Percentiles rank a stretch among this genome's conserved stretches.
Evolutionary conservation across 2,888 invertebrate species (phyloP).

Genomic region (Lasioglossum zephyrum): DNA sequence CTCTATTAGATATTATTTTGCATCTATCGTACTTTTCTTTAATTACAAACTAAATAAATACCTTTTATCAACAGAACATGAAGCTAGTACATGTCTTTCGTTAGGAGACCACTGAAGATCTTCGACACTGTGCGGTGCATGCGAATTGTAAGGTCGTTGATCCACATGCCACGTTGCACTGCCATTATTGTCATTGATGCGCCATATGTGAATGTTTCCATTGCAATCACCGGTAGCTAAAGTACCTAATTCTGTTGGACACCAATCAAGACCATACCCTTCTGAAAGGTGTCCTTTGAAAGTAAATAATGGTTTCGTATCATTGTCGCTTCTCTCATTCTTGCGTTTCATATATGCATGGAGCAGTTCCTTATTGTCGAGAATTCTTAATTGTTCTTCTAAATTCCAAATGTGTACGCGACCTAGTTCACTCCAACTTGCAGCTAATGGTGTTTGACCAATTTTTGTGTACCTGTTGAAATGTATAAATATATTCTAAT

Average conservation of each 20-base stretch:
- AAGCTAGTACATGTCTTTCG: slow-evolving; percentile 94
- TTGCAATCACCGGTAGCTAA: slow-evolving; percentile 97
- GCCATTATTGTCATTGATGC: slow-evolving; percentile 89
- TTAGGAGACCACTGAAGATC: slow-evolving; percentile 99
- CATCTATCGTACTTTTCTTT: background rate
- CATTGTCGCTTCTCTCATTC: slow-evolving; percentile 85
- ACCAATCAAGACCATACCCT: slow-evolving; percentile 98
- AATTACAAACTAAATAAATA: slow-evolving; percentile 67
- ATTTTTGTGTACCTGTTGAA: slow-evolving; percentile 86
- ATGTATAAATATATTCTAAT: slow-evolving; percentile 17
- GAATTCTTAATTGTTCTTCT: slow-evolving; percentile 91
- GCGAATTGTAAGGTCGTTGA: slow-evolving; percentile 94
- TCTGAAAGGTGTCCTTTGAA: slow-evolving; percentile 97
- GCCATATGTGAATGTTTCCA: slow-evolving; percentile 97
- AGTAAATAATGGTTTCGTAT: slow-evolving; percentile 90
- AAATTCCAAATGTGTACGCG: slow-evolving; percentile 97
- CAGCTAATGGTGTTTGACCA: slow-evolving; percentile 90
- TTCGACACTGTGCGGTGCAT: slow-evolving; percentile 95
- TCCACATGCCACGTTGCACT: slow-evolving; percentile 92
- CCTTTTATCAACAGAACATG: slow-evolving; percentile 94
- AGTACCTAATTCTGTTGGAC: slow-evolving; percentile 90
- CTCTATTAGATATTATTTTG: slow-evolving; percentile 12
- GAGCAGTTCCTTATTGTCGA: slow-evolving; percentile 89
- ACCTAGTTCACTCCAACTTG: slow-evolving; percentile 98
- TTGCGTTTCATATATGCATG: slow-evolving; percentile 86